These are phyloP conservation scores for Neopipo cinnamomea DNA, from an alignment of 2,113 vertebrate genomes.

Conservation along the genomic window DNA sequence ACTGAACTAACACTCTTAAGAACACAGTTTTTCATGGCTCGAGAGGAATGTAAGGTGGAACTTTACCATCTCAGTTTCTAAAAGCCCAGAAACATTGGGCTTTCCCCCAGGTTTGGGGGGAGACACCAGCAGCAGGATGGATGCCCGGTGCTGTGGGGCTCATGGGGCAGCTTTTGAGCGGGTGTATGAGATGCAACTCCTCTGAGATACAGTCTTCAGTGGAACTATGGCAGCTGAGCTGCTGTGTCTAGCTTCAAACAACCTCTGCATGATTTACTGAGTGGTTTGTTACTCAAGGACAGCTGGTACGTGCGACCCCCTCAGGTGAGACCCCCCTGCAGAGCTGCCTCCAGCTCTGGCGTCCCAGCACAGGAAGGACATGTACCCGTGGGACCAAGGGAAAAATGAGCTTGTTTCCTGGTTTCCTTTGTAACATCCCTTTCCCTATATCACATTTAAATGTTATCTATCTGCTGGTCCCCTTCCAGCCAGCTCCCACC, in stretches of 20 bases:
- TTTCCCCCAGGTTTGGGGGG: background rate
- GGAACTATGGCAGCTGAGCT: background rate
- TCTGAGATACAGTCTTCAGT: background rate
- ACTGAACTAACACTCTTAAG: background rate
- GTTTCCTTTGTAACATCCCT: background rate
- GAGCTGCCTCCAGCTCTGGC: background rate
- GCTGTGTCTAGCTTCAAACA: background rate
- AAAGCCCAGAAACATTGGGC: background rate
- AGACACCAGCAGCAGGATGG: background rate
- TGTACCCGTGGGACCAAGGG: background rate
- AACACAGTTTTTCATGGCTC: background rate
- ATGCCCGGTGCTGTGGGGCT: fast-evolving
- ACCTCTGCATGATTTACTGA: background rate
- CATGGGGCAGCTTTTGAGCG: background rate
- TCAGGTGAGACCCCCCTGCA: background rate
- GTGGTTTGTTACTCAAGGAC: background rate
- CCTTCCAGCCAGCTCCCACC: background rate
- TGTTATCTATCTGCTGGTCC: background rate
- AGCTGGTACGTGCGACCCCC: background rate
- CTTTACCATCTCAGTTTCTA: background rate
- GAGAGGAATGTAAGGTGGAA: background rate
- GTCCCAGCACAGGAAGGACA: background rate
- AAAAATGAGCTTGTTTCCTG: background rate
- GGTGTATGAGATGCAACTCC: background rate
- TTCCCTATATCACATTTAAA: background rate